These are phyloP conservation scores for Eremophila alpestris DNA, from an alignment of 2,797 vertebrate genomes.

Conservation along the genomic window DNA sequence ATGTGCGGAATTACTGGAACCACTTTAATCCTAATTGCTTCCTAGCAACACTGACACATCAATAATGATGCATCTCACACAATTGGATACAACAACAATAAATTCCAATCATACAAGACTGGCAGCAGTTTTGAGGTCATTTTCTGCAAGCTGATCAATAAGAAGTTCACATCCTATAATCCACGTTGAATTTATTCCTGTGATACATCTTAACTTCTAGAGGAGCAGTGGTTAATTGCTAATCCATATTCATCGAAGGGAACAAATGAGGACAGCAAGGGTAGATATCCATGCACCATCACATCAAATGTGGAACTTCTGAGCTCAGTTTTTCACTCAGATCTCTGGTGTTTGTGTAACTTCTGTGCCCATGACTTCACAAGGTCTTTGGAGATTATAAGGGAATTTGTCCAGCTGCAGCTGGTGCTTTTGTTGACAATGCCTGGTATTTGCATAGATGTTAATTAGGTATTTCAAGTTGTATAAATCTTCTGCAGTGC, in stretches of 20 bases:
- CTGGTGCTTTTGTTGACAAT: slow-evolving; percentile 13
- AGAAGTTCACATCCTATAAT: slow-evolving; percentile 35
- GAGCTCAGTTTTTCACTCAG: background rate
- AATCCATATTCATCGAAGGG: slow-evolving; percentile 74
- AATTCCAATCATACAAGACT: slow-evolving; percentile 1
- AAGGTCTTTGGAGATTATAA: background rate
- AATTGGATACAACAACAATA: background rate
- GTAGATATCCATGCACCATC: slow-evolving; percentile 28
- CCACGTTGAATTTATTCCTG: slow-evolving; percentile 57
- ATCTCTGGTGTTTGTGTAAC: background rate
- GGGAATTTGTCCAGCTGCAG: background rate
- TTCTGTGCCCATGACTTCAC: background rate
- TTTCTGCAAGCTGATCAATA: slow-evolving; percentile 67
- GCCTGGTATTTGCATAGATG: background rate
- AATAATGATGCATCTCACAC: slow-evolving; percentile 5
- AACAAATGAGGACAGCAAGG: slow-evolving; percentile 59
- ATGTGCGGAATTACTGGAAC: background rate
- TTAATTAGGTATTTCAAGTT: slow-evolving; percentile 33
- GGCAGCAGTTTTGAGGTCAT: slow-evolving; percentile 31
- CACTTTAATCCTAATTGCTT: slow-evolving; percentile 54
- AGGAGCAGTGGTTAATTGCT: slow-evolving; percentile 68
- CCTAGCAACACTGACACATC: background rate
- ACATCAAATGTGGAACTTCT: slow-evolving; percentile 41
- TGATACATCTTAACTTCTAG: slow-evolving; percentile 65
- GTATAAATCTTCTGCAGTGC: background rate